These are phyloP conservation scores for Corapipo altera DNA, from an alignment of 2,113 vertebrate species.

Conservation along the genomic window DNA sequence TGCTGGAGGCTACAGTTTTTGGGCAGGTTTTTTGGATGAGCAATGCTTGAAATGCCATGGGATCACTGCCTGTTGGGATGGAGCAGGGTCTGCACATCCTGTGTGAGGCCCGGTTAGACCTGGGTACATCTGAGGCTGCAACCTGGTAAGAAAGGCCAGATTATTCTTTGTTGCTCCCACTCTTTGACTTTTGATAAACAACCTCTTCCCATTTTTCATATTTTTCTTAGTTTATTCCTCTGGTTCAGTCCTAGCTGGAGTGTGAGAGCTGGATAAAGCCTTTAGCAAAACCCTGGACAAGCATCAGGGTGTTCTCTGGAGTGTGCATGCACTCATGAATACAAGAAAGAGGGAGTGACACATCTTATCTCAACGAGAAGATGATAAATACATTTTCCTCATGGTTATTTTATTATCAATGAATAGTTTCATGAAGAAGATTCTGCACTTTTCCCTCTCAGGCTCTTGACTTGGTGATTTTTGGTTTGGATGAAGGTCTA, in stretches of 20 bases:
- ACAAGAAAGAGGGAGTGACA: background rate
- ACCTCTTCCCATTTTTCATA: background rate
- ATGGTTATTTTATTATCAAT: background rate
- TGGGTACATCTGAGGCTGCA: background rate
- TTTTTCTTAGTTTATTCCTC: background rate
- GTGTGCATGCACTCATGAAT: background rate
- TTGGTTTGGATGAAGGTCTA: background rate
- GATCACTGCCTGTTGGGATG: background rate
- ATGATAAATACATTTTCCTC: background rate
- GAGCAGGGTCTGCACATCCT: background rate
- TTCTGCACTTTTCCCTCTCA: background rate
- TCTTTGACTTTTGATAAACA: background rate
- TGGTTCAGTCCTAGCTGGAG: background rate
- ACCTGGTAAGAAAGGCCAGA: background rate
- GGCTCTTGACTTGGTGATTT: background rate
- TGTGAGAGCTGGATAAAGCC: background rate
- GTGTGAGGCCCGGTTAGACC: fast-evolving
- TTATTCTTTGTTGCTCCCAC: background rate
- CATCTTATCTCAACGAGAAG: background rate
- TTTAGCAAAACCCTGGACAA: background rate
- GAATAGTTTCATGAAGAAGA: background rate
- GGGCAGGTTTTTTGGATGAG: background rate
- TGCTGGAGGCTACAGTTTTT: background rate
- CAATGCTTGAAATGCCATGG: background rate
- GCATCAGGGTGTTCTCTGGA: background rate